Evolutionary conservation across 2,797 vertebrate genomes (phyloP).

Genomic region (Rousettus madagascariensis): DNA sequence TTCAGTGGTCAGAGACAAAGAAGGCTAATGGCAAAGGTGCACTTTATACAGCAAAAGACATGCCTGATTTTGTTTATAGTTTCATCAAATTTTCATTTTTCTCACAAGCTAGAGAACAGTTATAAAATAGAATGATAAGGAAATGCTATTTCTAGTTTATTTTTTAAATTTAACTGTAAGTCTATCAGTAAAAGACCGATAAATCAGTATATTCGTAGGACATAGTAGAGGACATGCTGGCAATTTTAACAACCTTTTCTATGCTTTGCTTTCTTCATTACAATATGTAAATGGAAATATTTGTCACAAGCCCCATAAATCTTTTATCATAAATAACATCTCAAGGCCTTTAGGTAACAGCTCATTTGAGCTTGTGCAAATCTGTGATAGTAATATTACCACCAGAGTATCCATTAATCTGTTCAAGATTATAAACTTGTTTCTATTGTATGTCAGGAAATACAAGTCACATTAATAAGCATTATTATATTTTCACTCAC

Average conservation of each 20-base stretch:
- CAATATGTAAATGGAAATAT: conserved; percentile 18
- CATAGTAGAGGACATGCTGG: background rate
- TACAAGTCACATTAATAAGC: background rate
- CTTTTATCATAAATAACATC: conserved; percentile 6
- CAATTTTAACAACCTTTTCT: background rate
- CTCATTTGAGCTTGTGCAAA: background rate
- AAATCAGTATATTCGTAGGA: background rate
- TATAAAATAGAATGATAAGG: background rate
- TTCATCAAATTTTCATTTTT: conserved; percentile 13
- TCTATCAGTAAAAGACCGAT: background rate
- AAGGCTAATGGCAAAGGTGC: background rate
- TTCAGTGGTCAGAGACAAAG: background rate
- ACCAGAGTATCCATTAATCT: background rate
- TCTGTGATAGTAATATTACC: background rate
- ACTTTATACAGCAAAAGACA: background rate
- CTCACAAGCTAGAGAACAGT: background rate
- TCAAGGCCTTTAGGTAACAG: background rate
- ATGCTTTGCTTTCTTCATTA: conserved; percentile 10
- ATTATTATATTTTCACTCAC: background rate
- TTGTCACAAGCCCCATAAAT: conserved; percentile 23
- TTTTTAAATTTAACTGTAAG: background rate
- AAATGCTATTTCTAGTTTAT: background rate
- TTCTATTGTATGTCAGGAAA: conserved; percentile 8
- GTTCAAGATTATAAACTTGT: background rate
- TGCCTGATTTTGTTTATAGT: background rate